phyloP scores from a whole-genome alignment of 2,888 invertebrate species.

The Lasioglossum malachurum region DNA sequence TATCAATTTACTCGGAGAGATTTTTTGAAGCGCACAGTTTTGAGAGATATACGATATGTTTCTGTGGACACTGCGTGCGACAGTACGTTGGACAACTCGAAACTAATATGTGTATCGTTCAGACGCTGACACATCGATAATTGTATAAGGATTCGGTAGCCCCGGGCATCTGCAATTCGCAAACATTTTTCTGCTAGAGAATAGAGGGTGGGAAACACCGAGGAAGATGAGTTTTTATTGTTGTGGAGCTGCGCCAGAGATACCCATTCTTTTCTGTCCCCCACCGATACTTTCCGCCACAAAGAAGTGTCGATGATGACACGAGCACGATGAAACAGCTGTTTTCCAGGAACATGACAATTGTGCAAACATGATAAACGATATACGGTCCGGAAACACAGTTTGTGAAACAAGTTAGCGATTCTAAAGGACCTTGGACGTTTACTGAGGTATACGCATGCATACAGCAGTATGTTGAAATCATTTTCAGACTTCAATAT shows the following conservation, averaged over 20 bases:
- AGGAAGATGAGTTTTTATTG: conserved; percentile 1
- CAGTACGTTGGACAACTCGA: not conserved
- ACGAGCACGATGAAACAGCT: conserved; percentile 1
- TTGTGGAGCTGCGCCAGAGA: not conserved
- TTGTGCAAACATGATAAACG: conserved; percentile 39
- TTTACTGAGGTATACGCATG: not conserved
- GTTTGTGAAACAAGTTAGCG: conserved; percentile 6
- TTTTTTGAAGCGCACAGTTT: too few relatives aligned
- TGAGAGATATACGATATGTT: not conserved
- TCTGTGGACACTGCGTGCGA: not conserved
- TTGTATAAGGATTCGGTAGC: not conserved
- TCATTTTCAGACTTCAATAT: not conserved
- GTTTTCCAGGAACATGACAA: conserved; percentile 19
- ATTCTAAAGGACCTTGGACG: not conserved
- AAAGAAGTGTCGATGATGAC: conserved; percentile 8
- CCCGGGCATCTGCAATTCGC: not conserved
- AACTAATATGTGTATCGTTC: not conserved
- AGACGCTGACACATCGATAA: not conserved
- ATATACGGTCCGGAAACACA: conserved; percentile 6
- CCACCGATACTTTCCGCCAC: not conserved
- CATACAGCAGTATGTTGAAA: not conserved
- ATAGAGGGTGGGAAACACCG: not conserved
- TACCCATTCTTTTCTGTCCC: not conserved
- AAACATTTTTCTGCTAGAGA: not conserved
- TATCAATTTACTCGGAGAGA: not conserved